Evolutionary conservation across 2,113 vertebrate species (phyloP).

Genomic region (Halichoeres trimaculatus): DNA sequence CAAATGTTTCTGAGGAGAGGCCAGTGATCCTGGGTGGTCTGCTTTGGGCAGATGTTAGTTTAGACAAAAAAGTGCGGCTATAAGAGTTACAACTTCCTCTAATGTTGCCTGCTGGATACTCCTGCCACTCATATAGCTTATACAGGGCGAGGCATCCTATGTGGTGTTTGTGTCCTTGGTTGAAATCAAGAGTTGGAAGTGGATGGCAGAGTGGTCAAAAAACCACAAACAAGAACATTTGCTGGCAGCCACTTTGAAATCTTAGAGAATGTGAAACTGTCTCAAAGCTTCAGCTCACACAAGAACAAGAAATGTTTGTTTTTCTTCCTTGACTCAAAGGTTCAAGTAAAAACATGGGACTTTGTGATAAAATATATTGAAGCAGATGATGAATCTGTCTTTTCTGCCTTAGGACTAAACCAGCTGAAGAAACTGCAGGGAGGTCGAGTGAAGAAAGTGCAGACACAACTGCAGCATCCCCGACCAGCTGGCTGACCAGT

Average conservation of each 20-base stretch:
- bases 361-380: neutral
- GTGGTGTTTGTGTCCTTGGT: conserved; percentile 41
- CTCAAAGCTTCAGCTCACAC: neutral
- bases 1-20: conserved; percentile 21
- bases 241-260: conserved; percentile 22
- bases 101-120: conserved; percentile 54
- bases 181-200: conserved; percentile 46
- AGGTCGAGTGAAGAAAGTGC: conserved; percentile 34
- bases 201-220: conserved; percentile 45
- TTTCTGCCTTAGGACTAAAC: conserved; percentile 45
- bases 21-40: conserved; percentile 67
- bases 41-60: conserved; percentile 54
- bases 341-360: neutral
- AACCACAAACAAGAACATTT: conserved; percentile 60
- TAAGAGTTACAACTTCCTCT: conserved; percentile 54
- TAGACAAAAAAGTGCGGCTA: conserved; percentile 33
- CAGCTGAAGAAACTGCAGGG: conserved; percentile 25
- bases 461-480: conserved; percentile 2
- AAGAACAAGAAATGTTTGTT: conserved; percentile 4
- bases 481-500: conserved; percentile 52
- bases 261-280: conserved; percentile 6
- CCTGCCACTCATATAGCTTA: conserved; percentile 55
- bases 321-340: conserved; percentile 11
- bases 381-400: neutral
- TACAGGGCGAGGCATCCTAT: conserved; percentile 33